A percentile compares a stretch with the other conserved stretches of the same genome.
These are phyloP conservation scores for Alloscopus bannaensis DNA, from an alignment of 2,888 invertebrate species.

Conservation along the genomic window DNA sequence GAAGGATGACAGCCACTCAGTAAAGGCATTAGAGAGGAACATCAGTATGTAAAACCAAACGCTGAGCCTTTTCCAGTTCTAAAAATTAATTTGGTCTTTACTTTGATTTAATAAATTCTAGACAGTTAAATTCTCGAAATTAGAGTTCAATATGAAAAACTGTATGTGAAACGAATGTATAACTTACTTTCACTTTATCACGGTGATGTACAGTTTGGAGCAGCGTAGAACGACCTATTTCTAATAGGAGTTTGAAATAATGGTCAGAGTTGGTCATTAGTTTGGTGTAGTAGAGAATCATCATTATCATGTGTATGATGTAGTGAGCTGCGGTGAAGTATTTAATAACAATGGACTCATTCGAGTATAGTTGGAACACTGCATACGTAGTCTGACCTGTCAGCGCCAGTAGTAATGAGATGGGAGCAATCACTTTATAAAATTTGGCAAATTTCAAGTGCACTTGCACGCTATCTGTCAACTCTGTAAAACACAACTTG, in stretches of 20 bases:
- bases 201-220: no score
- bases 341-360: background rate
- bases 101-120: no score
- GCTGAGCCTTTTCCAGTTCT: no score
- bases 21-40: no score
- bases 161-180: no score
- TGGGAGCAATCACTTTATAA: background rate
- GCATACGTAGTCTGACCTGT: background rate
- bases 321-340: conserved; percentile 16
- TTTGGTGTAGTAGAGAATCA: conserved; percentile 12
- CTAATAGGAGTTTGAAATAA: conserved; percentile 11
- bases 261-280: conserved; percentile 1
- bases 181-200: background rate
- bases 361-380: background rate
- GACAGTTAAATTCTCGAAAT: no score
- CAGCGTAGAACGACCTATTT: background rate
- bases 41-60: no score
- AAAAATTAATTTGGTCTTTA: no score
- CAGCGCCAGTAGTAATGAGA: background rate
- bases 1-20: no score
- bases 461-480: background rate
- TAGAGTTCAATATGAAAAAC: no score
- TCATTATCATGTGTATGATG: conserved; percentile 22
- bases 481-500: conserved; percentile 18
- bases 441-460: background rate